Percentiles rank a stretch among this genome's conserved stretches.
Evolutionary conservation across 1,140 invertebrate genomes (phyloP).

Genomic region (Pseudomyrmex sp.): DNA sequence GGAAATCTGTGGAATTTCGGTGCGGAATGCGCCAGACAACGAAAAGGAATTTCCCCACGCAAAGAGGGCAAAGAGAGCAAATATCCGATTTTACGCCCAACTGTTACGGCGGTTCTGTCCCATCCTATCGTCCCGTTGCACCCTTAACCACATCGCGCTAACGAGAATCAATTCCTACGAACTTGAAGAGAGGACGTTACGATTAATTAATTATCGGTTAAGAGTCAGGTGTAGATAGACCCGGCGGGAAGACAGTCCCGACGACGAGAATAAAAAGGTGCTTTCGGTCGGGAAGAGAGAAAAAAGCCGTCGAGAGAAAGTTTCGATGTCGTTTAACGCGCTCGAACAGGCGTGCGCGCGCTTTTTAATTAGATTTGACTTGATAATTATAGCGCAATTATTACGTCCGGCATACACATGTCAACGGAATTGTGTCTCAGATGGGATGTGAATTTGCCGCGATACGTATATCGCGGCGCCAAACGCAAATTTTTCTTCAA

Average conservation of each 20-base stretch:
- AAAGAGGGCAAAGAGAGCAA: slow-evolving; percentile 35
- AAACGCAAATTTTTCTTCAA: too few species aligned
- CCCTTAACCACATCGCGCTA: slow-evolving; percentile 46
- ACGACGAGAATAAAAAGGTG: neutral
- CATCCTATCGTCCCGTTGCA: neutral
- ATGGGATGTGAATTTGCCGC: too few species aligned
- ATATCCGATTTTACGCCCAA: slow-evolving; percentile 61
- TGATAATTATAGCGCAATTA: slow-evolving; percentile 15
- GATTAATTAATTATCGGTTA: slow-evolving; percentile 71
- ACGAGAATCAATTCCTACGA: slow-evolving; percentile 65
- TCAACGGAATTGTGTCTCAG: too few species aligned
- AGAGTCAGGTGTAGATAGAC: slow-evolving; percentile 32
- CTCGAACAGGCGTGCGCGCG: neutral
- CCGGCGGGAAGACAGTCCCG: neutral
- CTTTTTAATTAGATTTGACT: slow-evolving; percentile 34
- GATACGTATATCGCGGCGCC: too few species aligned
- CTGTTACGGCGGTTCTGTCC: slow-evolving; percentile 22
- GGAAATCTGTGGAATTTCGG: slow-evolving; percentile 62
- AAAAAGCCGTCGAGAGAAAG: neutral
- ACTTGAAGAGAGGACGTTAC: slow-evolving; percentile 41
- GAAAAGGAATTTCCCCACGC: slow-evolving; percentile 50
- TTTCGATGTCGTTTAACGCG: slow-evolving; percentile 22
- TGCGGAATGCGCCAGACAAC: slow-evolving; percentile 17
- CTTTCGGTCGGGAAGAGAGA: neutral
- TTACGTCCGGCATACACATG: neutral